Percentiles rank a stretch among this genome's conserved stretches.
Evolutionary conservation across 2,888 invertebrate genomes (phyloP).

Genomic region (Muscina levida): DNA sequence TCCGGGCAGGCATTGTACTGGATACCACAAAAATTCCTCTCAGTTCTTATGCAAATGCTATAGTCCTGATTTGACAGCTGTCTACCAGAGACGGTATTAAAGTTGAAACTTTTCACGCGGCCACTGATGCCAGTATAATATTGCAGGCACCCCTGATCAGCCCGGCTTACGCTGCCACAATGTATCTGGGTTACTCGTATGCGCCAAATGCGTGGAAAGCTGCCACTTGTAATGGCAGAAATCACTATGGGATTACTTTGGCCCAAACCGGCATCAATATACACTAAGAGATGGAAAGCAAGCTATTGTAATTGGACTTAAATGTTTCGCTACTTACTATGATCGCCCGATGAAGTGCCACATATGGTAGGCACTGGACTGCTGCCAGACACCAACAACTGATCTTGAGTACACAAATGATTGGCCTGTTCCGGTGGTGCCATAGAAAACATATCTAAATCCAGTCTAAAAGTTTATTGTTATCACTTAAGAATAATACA

Average conservation of each 20-base stretch:
- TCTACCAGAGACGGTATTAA: conserved; percentile 86
- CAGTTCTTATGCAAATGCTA: conserved; percentile 90
- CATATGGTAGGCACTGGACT: conserved; percentile 90
- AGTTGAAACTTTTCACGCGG: conserved; percentile 91
- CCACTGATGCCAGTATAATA: conserved; percentile 86
- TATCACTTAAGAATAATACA: too few relatives aligned
- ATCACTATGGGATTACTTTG: conserved; percentile 88
- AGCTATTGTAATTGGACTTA: too few relatives aligned
- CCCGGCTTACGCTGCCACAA: conserved; percentile 86
- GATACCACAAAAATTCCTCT: conserved; percentile 92
- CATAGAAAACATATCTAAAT: conserved; percentile 88
- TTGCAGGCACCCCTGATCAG: conserved; percentile 79
- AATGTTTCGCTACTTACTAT: conserved; percentile 83
- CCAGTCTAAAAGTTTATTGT: conserved; percentile 84
- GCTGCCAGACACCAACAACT: conserved; percentile 91
- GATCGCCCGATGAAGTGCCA: conserved; percentile 89
- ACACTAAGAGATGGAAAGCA: conserved; percentile 83
- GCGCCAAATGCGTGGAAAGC: conserved; percentile 89
- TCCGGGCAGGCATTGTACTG: conserved; percentile 90
- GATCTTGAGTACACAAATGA: conserved; percentile 91
- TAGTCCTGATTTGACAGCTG: conserved; percentile 95
- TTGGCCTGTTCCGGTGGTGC: conserved; percentile 88
- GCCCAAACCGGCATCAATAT: conserved; percentile 87
- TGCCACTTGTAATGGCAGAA: conserved; percentile 90
- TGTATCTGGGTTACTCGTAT: conserved; percentile 90